Base-by-base conservation (phyloP, 2,113 vertebrate species). In the Mormyrus iriodes region DNA sequence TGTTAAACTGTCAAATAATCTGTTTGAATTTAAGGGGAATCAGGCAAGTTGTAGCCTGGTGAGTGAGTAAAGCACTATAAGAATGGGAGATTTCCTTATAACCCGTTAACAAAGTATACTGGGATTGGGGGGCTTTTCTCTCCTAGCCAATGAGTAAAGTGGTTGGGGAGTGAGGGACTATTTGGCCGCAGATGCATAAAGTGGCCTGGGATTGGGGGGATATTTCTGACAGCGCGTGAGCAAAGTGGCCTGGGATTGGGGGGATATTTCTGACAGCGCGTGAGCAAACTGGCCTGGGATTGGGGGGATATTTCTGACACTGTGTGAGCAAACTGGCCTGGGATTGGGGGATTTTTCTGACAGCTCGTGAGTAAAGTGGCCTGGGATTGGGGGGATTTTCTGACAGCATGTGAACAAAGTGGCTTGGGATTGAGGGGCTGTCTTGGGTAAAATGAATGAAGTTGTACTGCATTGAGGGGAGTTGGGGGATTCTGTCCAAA, bases 391-490 rank as follows among this genome's bases (percentile, higher is more conserved):
- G 27, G 51, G 48, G 4, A 0, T 44, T 24, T 86, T 51, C 27
- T n/a, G 53, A 17, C 55, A 65, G 39, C 58, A 10, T 27, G 27
- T 53, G 85, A 86, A 27, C 24, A 55, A 86, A 87, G 55, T 61
- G 52, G 52, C 24, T 35, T 46, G 85, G 51, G 85, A 86, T 27
- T 53, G 49, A 31, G 48, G 85, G 31, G 51, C 48, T 24, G 10
- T 86, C 9, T 69, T 69, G 61, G 13, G 61, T 69, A 69, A 69
- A 88, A 27, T 44, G 86, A 88, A 44, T 69, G 19, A 88, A 88
- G 21, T 65, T 15, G 8, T 65, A 39, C 27, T 65, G n/a, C n/a
- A 31, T 3, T 69, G 61, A 7, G 27, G 44, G 84, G 27, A 85
- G n/a, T 55, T n/a, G 44, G 85, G 51, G 31, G 24, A 35, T 55